Conservation (phyloP, 2,113 vertebrate species). For the Syngnathus floridae region DNA sequence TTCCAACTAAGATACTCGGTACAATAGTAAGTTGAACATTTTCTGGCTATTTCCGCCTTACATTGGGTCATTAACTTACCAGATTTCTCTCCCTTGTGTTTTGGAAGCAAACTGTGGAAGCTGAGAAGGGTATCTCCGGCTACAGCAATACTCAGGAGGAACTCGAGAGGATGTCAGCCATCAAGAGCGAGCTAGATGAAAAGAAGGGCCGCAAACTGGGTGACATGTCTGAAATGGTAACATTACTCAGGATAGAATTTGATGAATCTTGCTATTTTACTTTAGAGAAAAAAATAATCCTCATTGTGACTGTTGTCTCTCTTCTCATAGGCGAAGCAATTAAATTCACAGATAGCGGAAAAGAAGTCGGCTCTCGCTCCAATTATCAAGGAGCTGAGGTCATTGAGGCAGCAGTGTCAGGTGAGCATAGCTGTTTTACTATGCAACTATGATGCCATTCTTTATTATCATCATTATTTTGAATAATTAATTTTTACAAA, state of each 20-base stretch:
- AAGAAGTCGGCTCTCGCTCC: constrained; percentile 91
- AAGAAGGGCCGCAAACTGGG: constrained; percentile 87
- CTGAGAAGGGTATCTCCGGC: constrained; percentile 87
- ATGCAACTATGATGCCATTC: background rate
- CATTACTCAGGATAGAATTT: background rate
- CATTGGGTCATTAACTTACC: background rate
- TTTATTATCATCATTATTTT: background rate
- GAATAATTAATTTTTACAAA: background rate
- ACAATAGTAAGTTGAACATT: background rate
- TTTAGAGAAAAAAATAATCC: background rate
- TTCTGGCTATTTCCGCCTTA: background rate
- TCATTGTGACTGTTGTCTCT: background rate
- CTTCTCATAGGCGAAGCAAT: constrained; percentile 82
- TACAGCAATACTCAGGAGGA: constrained; percentile 93
- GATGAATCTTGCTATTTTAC: background rate
- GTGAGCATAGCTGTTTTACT: constrained; percentile 59
- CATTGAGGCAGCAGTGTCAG: constrained; percentile 82
- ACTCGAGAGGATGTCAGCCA: constrained; percentile 86
- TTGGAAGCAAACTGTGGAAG: constrained; percentile 81
- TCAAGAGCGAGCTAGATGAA: constrained; percentile 94
- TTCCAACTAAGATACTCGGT: background rate
- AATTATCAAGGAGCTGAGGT: constrained; percentile 88
- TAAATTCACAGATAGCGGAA: constrained; percentile 82
- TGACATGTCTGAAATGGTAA: constrained; percentile 96
- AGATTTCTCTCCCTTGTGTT: constrained; percentile 18